Conservation (phyloP, 2,113 vertebrate genomes). For the Columbina picui region DNA sequence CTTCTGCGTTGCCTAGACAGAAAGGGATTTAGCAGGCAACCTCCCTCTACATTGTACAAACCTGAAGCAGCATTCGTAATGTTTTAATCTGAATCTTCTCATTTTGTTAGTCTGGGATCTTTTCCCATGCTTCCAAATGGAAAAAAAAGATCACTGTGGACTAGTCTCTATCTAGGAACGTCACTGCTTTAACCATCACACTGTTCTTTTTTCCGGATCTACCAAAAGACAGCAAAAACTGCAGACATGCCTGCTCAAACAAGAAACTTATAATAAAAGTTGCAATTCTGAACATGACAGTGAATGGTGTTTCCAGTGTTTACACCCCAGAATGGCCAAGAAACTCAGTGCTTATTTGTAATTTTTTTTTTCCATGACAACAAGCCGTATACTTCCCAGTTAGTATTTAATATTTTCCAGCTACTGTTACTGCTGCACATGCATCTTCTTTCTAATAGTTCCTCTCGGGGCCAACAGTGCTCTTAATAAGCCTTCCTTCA, state of each 20-base stretch:
- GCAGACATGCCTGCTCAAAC: neutral
- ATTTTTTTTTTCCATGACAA: neutral
- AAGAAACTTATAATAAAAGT: neutral
- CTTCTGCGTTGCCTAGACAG: neutral
- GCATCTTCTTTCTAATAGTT: neutral
- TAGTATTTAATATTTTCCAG: neutral
- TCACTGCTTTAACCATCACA: neutral
- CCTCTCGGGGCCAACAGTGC: neutral
- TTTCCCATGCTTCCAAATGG: neutral
- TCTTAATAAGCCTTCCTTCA: neutral
- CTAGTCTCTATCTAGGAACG: neutral
- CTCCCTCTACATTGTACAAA: neutral
- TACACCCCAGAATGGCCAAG: neutral
- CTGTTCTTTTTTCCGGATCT: neutral
- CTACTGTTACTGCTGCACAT: neutral
- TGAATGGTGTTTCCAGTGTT: neutral
- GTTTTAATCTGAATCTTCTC: neutral
- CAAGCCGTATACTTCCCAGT: neutral
- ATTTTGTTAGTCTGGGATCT: neutral
- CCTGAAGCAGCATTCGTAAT: neutral
- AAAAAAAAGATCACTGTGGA: neutral
- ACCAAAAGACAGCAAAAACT: neutral
- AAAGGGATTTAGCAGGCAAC: neutral
- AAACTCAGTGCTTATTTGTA: neutral
- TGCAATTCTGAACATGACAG: neutral